phyloP scores from a whole-genome alignment of 2,888 invertebrate species.

The Caenorhabditis uteleia region DNA sequence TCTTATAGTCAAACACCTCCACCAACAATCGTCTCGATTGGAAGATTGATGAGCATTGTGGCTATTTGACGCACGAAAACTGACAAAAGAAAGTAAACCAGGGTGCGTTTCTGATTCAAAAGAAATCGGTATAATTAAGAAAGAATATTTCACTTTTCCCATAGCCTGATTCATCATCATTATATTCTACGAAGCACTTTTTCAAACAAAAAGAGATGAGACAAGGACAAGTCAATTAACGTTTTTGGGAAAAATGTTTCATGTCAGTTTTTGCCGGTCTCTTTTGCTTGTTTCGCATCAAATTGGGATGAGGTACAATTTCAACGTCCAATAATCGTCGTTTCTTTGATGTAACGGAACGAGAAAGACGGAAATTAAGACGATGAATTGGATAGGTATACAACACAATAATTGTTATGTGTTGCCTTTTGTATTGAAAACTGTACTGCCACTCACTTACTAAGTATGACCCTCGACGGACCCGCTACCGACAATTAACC shows the following conservation, averaged over 20 bases:
- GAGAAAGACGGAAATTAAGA: too few species aligned
- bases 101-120: not conserved
- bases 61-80: conserved; percentile 2
- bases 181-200: not conserved
- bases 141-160: too few species aligned
- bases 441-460: not conserved
- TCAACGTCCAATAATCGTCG: not conserved
- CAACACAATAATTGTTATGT: too few species aligned
- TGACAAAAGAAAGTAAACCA: not conserved
- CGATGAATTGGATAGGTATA: too few species aligned
- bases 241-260: not conserved
- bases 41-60: conserved; percentile 7
- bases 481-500: not conserved
- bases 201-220: not conserved
- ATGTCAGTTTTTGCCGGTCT: too few species aligned
- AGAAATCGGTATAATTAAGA: not conserved
- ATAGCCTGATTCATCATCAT: not conserved
- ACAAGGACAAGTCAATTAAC: conserved; percentile 2
- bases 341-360: conserved; percentile 2
- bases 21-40: too few species aligned
- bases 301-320: too few species aligned
- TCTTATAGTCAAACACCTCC: conserved; percentile 1
- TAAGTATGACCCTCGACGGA: not conserved
- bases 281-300: too few species aligned
- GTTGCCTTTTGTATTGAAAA: conserved; percentile 4